Base-by-base conservation (phyloP, 1,140 invertebrate species). In the Nebria ingens region DNA sequence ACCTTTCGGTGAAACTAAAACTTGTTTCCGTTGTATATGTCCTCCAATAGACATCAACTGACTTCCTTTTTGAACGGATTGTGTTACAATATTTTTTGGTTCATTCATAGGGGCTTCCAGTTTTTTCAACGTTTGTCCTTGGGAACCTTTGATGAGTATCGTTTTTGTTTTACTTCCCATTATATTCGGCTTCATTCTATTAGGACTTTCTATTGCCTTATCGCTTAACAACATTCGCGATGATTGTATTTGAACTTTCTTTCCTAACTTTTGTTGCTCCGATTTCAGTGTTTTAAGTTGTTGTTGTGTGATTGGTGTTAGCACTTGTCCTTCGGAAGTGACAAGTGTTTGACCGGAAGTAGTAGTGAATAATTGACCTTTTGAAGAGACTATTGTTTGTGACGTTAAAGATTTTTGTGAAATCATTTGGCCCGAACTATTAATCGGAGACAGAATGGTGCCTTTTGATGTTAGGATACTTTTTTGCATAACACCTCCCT, bases 401-500 rank as follows among this genome's bases (percentile, higher is more conserved):
- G 70, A 58, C n/a, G 70, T 17, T 9, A 45, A 17, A 62, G 34
- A 65, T 57, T 4, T 54, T 59, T 38, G 68, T 53, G 29, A 70
- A 57, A 0, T 63, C 61, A 54, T 68, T 69, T 1, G 57, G 60
- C 34, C 52, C 25, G 4, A 70, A 19, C 6, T 64, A 19, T 17
- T 70, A 66, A 19, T 71, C 59, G 61, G 62, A 13, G 74, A 68
- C 15, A 78, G 70, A 19, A 79, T 68, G 61, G 77, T 73, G 11
- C 78, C 68, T 64, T 78, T 79, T 2, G 78, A 80, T 1, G 71
- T 71, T 17, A 76, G 51, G 12, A 68, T 59, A 55, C 57, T 58
- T 19, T 64, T 2, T 66, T 59, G 6, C 62, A 52, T 20, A 22
- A 25, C 51, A 21, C 23, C 23, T 9, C 13, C 19, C 68, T 59